Evolutionary conservation across 2,888 invertebrate species (phyloP).

Genomic region (Augochlorella aurata): DNA sequence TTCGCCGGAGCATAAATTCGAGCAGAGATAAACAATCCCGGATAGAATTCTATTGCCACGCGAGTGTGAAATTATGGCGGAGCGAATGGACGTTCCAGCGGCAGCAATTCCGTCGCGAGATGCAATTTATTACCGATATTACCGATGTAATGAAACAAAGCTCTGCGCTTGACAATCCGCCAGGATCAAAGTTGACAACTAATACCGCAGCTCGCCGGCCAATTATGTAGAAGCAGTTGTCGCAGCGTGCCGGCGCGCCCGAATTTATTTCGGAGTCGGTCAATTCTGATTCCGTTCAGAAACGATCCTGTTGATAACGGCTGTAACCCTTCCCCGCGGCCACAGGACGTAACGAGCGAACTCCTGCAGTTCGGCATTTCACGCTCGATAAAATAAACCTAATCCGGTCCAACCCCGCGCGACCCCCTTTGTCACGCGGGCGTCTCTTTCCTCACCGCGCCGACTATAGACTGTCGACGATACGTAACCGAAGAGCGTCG

Average conservation of each 20-base stretch:
- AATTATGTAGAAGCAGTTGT: neutral
- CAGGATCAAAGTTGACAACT: neutral
- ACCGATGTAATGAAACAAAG: constrained; percentile 9
- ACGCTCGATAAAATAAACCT: constrained; percentile 61
- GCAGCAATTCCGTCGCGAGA: neutral
- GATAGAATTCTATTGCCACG: neutral
- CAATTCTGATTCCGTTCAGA: neutral
- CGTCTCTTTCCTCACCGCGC: neutral
- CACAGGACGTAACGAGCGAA: constrained; percentile 20
- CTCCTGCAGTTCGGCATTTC: constrained; percentile 51
- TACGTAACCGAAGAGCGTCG: constrained; percentile 59
- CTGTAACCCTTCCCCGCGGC: neutral
- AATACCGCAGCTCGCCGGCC: neutral
- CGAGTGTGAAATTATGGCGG: neutral
- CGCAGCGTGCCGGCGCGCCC: neutral
- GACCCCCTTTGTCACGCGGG: neutral
- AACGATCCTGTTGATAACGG: constrained; percentile 12
- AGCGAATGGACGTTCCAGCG: neutral
- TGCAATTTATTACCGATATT: neutral
- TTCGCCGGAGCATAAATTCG: too few relatives aligned
- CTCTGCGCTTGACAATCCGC: neutral
- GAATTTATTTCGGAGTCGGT: neutral
- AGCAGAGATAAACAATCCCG: too few relatives aligned
- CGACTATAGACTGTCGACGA: constrained; percentile 35
- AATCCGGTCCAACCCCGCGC: constrained; percentile 25